These are phyloP conservation scores for Xyliphius kryptos DNA, from an alignment of 2,113 vertebrate species.

Conservation along the genomic window DNA sequence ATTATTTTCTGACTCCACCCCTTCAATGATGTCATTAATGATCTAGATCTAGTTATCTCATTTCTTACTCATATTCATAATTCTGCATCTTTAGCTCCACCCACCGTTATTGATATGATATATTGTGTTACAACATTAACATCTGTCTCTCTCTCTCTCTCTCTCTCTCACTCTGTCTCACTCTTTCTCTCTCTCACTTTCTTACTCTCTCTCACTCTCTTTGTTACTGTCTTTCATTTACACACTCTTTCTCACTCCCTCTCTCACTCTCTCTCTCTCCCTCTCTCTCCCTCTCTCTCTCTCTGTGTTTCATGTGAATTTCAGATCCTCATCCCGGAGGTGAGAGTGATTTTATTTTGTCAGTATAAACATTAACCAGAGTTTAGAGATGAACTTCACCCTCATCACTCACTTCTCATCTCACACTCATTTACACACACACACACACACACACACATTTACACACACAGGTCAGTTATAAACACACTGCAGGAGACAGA, in stretches of 20 bases:
- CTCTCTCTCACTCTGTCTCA: no score
- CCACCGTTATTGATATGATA: background rate
- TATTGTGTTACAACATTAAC: background rate
- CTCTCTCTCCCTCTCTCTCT: background rate
- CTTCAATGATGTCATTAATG: no score
- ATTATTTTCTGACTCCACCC: background rate
- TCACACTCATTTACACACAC: background rate
- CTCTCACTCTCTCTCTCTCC: no score
- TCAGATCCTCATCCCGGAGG: conserved; percentile 22
- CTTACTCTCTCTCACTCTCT: no score
- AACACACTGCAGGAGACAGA: background rate
- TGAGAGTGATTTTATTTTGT: conserved; percentile 16
- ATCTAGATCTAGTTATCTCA: no score
- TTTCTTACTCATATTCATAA: background rate
- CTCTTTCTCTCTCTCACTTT: no score
- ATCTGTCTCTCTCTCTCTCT: background rate
- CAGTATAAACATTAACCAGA: conserved; percentile 14
- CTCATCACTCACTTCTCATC: background rate
- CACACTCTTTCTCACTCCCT: no score
- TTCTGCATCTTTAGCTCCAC: background rate
- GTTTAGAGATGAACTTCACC: conserved; percentile 9
- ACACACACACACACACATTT: background rate
- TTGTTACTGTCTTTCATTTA: no score
- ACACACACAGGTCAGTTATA: background rate
- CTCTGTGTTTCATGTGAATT: conserved; percentile 7